phyloP scores from a whole-genome alignment of 2,113 vertebrate genomes.

The Leucosticte australis region DNA sequence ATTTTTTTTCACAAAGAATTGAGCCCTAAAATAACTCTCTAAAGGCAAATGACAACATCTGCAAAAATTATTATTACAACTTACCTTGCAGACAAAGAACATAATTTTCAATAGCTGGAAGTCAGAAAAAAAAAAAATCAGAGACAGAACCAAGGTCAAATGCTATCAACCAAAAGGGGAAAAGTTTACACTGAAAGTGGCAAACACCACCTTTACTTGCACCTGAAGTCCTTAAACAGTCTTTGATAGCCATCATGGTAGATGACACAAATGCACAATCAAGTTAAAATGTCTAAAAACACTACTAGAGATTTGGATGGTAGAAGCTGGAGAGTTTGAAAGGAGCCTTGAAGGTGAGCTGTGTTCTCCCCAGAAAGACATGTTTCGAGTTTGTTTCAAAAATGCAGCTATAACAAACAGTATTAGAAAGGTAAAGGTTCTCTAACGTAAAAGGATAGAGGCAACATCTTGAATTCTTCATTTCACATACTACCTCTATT shows the following conservation, averaged over 20 bases:
- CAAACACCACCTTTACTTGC: background rate
- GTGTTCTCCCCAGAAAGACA: background rate
- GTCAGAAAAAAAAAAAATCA: conserved; percentile 3
- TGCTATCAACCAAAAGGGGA: background rate
- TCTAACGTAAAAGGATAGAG: background rate
- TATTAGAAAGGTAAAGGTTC: background rate
- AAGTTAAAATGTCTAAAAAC: background rate
- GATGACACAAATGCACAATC: background rate
- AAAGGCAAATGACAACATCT: background rate
- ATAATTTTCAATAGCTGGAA: conserved; percentile 46
- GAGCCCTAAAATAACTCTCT: background rate
- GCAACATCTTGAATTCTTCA: background rate
- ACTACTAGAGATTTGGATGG: background rate
- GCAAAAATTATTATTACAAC: background rate
- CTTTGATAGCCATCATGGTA: background rate
- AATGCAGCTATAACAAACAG: background rate
- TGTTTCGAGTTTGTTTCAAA: background rate
- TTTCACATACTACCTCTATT: background rate
- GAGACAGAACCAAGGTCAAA: conserved; percentile 5
- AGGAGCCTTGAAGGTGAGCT: background rate
- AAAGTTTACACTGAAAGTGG: background rate
- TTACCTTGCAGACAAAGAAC: conserved; percentile 13
- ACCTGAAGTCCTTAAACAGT: background rate
- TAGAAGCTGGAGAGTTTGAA: background rate
- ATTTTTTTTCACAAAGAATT: background rate